Evolutionary conservation across 2,888 invertebrate genomes (phyloP).

Genomic region (Dione juno): DNA sequence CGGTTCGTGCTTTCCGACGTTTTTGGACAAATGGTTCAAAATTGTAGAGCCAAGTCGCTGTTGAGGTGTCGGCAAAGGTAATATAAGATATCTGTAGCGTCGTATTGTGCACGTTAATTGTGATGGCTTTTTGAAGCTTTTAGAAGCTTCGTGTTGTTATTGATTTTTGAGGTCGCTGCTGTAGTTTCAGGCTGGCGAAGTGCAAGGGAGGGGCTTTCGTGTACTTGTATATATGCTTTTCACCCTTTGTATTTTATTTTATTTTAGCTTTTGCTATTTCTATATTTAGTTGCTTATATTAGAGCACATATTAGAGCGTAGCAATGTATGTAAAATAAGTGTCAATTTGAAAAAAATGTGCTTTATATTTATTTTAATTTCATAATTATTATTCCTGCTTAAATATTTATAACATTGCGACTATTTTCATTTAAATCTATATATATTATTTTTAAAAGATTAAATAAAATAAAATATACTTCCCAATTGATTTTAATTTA

Average conservation of each 20-base stretch:
- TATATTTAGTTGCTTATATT: too few relatives aligned
- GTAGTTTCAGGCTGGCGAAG: not conserved
- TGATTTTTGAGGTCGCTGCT: not conserved
- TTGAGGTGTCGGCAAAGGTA: constrained; percentile 37
- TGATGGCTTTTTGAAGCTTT: not conserved
- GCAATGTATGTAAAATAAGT: too few relatives aligned
- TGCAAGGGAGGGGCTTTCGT: constrained; percentile 1
- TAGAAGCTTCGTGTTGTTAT: not conserved
- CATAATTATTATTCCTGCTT: too few relatives aligned
- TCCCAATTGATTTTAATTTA: too few relatives aligned
- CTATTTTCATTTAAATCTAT: too few relatives aligned
- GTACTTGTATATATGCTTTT: not conserved
- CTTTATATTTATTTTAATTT: too few relatives aligned
- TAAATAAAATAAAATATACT: too few relatives aligned
- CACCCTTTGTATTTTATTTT: not conserved
- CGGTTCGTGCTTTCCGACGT: constrained; percentile 49
- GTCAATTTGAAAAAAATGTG: too few relatives aligned
- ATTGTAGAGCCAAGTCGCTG: constrained; percentile 37
- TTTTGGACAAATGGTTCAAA: constrained; percentile 44
- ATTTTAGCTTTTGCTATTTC: not conserved
- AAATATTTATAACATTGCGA: too few relatives aligned
- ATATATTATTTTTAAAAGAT: too few relatives aligned
- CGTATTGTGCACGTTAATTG: constrained; percentile 13
- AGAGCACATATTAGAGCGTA: too few relatives aligned
- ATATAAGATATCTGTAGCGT: constrained; percentile 1